Base-by-base conservation (phyloP, 2,888 invertebrate genomes). In the Cephus nigrinus region DNA sequence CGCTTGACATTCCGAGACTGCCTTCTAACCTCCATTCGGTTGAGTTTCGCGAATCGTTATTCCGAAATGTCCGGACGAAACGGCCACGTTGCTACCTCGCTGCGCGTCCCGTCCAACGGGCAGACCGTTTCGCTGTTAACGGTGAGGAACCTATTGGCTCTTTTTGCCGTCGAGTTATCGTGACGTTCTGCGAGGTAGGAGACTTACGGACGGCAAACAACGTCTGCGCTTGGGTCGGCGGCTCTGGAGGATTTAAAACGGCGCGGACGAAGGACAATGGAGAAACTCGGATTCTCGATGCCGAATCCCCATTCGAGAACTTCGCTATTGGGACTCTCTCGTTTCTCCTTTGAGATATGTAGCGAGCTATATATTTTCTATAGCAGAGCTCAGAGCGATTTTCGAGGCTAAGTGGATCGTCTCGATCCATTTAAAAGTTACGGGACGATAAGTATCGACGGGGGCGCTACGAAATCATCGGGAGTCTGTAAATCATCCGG, bases 41-140 rank as follows among this genome's bases (percentile, higher is more conserved):
- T 80, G 75, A 77, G 68, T 77, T 78, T 75, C 74, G 15, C 75
- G 78, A 74, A 75, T 83, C 73, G 78, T 84, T 84, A 80, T 84
- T 74, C 75, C 76, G 83, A 83, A 80, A 79, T 77, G 80, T 77
- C 83, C 79, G 78, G 40, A 15, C n/a, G n/a, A 35, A 35, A 30
- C n/a, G 1, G 71, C 12, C 33, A 23, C 23, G 9, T 3, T 23
- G 55, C 23, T 55, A 0, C 2, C 11, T 5, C 11, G 4, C 74
- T 23, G 34, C 23, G 74, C 33, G 74, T 74, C 36, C 36, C 74
- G 23, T 55, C 5, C 5, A 55, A 9, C 9, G 2, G 55, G 23
- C 2, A 55, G 55, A 0, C 55, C 55, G 23, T 23, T 55, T 55
- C 9, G 23, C 23, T 23, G 23, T 9, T 15, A 15, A 9, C 55